phyloP scores from a whole-genome alignment of 2,888 invertebrate genomes.

The Tenthredo mesomela region DNA sequence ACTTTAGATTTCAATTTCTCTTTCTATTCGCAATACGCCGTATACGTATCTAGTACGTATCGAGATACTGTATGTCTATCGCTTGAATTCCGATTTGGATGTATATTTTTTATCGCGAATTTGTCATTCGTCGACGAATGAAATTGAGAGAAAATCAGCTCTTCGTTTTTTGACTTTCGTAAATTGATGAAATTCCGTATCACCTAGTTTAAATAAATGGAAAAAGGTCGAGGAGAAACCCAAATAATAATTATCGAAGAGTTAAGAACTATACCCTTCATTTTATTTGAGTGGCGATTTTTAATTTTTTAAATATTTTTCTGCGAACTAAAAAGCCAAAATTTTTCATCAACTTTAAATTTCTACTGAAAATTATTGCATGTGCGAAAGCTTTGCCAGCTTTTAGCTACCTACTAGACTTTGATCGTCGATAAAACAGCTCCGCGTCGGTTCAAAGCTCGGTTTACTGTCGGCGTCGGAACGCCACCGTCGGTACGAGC shows the following conservation, averaged over 20 bases:
- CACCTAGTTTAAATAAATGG: not conserved
- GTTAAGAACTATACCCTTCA: not conserved
- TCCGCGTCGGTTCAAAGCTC: constrained; percentile 59
- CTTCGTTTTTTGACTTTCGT: not conserved
- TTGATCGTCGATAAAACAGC: constrained; percentile 44
- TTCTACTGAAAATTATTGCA: not conserved
- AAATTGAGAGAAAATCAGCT: not conserved
- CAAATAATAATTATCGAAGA: not conserved
- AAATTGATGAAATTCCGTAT: not conserved
- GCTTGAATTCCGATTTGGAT: not conserved
- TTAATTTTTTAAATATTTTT: not conserved
- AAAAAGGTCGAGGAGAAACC: not conserved
- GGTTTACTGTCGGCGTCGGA: constrained; percentile 7
- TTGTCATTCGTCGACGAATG: not conserved
- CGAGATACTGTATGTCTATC: not conserved
- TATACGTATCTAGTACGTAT: not conserved
- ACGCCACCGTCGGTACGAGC: constrained; percentile 54
- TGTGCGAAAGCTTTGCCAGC: not conserved
- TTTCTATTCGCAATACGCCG: not conserved
- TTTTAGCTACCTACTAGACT: not conserved
- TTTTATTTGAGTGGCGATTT: not conserved
- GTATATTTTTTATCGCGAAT: not conserved
- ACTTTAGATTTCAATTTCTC: constrained; percentile 31
- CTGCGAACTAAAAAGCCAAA: not conserved
- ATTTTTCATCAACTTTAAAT: not conserved